Base-by-base conservation (phyloP, 2,888 invertebrate species). In the Apodemia duryi region DNA sequence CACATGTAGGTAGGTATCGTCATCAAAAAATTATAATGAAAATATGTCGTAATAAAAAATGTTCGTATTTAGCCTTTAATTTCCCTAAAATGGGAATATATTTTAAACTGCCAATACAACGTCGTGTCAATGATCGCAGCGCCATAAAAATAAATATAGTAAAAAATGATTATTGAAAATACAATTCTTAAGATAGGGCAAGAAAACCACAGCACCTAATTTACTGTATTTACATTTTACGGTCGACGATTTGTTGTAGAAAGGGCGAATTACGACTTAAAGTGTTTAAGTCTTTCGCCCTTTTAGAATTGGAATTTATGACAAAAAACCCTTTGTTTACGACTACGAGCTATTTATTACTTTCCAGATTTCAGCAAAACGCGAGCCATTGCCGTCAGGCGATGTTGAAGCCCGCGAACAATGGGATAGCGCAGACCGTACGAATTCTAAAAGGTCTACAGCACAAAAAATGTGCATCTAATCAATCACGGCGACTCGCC, bases 391-490 rank as follows among this genome's bases (percentile, higher is more conserved):
- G 72, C 69, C 63, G 67, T 69, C 68, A 65, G 68, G 63, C 65
- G 60, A 77, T 79, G 80, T 80, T 77, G 74, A 77, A 79, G 76
- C 77, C 65, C 67, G 66, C 73, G 77, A 79, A 86, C 86, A 87
- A 84, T 85, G 74, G 81, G 69, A 73, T 73, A 74, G 70, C 76
- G 71, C 75, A 70, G 79, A 70, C 74, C 72, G 74, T 65, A 72
- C 71, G 75, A 76, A 74, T 82, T 84, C 79, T 77, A 77, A 82
- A 54, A 83, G 74, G 64, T 41, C 64, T 60, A 41, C 38, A 61
- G 69, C 68, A 72, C 67, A 80, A 84, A 82, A 83, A 84, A 83
- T 84, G 84, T 88, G 88, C 86, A 88, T 87, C 86, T 80, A 88
- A 88, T 90, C 88, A 87, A 88, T 88, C 85, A 86, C 77, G 71